These are phyloP conservation scores for Ovis canadensis DNA, from an alignment of 2,113 vertebrate genomes.

Conservation along the genomic window DNA sequence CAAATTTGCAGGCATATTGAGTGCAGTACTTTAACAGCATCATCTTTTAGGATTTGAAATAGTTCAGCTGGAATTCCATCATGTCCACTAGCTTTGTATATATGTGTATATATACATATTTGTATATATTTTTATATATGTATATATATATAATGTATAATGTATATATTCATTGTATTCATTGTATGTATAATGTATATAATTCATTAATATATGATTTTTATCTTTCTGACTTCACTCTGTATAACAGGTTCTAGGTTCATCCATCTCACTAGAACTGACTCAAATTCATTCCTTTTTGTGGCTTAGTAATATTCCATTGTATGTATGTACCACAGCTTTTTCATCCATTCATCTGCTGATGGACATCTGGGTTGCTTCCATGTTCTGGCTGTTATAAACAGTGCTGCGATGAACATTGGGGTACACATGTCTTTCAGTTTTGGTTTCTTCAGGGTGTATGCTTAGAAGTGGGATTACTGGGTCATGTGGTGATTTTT, in stretches of 20 bases:
- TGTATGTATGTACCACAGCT: not conserved
- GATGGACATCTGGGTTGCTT: not conserved
- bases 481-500: not conserved
- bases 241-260: not conserved
- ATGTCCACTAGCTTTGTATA: not conserved
- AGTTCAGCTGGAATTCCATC: not conserved
- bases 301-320: not conserved
- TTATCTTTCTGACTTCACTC: not conserved
- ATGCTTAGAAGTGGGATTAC: not conserved
- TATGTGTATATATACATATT: not conserved
- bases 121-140: not conserved
- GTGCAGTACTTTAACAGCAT: not conserved
- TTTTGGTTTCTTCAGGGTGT: not conserved
- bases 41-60: not conserved
- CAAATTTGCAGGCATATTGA: not conserved
- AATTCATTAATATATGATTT: not conserved
- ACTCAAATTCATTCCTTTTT: not conserved
- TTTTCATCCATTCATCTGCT: not conserved
- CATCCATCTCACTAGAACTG: not conserved
- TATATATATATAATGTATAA: not conserved
- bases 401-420: not conserved
- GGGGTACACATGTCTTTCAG: not conserved
- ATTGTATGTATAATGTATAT: not conserved
- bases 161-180: not conserved
- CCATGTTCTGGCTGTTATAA: not conserved